Percentiles rank a stretch among this genome's conserved stretches.
Evolutionary conservation across 2,888 invertebrate species (phyloP).

Genomic region (Dicyrtoma fusca): DNA sequence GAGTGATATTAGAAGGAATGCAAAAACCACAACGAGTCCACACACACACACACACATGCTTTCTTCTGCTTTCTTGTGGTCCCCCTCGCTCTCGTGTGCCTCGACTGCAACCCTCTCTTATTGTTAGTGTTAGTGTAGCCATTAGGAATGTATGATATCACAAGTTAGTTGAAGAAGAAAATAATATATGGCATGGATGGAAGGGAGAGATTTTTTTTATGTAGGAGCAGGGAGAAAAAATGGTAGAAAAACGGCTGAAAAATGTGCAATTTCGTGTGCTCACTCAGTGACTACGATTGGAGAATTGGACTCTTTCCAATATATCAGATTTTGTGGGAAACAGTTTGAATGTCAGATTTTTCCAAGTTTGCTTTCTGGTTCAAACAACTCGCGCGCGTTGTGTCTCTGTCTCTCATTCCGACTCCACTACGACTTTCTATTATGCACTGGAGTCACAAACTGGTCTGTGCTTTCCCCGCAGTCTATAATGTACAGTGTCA

Average conservation of each 20-base stretch:
- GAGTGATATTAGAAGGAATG: no score
- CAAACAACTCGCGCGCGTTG: slow-evolving; percentile 28
- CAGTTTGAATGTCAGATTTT: slow-evolving; percentile 55
- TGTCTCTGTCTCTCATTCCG: slow-evolving; percentile 1
- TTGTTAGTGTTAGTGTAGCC: no score
- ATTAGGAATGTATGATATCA: no score
- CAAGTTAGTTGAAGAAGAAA: not conserved
- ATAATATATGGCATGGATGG: slow-evolving; percentile 16
- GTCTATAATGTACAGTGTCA: not conserved
- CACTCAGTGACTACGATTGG: slow-evolving; percentile 47
- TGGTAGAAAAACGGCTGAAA: slow-evolving; percentile 37
- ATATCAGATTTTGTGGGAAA: slow-evolving; percentile 52
- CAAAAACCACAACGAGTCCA: no score
- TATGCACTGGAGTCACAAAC: not conserved
- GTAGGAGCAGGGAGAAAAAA: slow-evolving; percentile 21
- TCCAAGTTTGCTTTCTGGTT: slow-evolving; percentile 47
- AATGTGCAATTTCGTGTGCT: slow-evolving; percentile 54
- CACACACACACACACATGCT: no score
- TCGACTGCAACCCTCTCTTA: no score
- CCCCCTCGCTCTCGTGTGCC: no score
- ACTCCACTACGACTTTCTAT: no score
- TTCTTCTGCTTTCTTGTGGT: no score
- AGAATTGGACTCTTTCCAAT: slow-evolving; percentile 56
- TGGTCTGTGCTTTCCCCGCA: not conserved
- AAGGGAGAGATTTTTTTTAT: not conserved